These are phyloP conservation scores for Ophioninae sp. DNA, from an alignment of 2,888 invertebrate species.

Conservation along the genomic window DNA sequence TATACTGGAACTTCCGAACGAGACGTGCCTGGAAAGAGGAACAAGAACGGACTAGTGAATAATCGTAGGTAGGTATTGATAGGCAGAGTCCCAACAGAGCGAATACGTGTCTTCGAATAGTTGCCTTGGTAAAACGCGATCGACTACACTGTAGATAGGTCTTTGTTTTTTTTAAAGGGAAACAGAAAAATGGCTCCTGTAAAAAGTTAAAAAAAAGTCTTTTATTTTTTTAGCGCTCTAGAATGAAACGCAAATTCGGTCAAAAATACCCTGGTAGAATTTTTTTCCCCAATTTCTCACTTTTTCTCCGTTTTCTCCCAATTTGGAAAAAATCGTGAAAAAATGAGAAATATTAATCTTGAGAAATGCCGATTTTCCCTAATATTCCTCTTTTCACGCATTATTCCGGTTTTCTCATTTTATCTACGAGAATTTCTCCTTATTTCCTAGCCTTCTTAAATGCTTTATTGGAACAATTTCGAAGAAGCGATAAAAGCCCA, in stretches of 20 bases:
- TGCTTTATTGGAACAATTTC: too few species aligned
- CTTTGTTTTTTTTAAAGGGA: slow-evolving; percentile 56
- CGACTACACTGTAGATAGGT: slow-evolving; percentile 60
- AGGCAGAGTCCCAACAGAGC: slow-evolving; percentile 50
- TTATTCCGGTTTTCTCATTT: too few species aligned
- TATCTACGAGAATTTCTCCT: too few species aligned
- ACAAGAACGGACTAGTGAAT: neutral
- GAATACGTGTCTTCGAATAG: slow-evolving; percentile 74
- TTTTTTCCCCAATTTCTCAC: too few species aligned
- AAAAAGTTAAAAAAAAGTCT: slow-evolving; percentile 8
- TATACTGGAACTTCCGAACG: slow-evolving; percentile 16
- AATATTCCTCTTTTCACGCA: too few species aligned
- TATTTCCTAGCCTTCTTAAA: too few species aligned
- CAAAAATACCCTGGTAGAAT: neutral
- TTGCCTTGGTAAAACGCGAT: slow-evolving; percentile 72
- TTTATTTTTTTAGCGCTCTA: slow-evolving; percentile 51
- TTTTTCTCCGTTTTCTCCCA: too few species aligned
- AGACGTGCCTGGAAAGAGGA: slow-evolving; percentile 18
- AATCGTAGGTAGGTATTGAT: slow-evolving; percentile 10
- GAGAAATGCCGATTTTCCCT: too few species aligned
- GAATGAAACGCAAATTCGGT: slow-evolving; percentile 27
- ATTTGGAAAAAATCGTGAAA: too few species aligned
- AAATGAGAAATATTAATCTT: too few species aligned
- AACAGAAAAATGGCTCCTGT: slow-evolving; percentile 2
- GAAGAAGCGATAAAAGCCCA: too few species aligned